phyloP scores from a whole-genome alignment of 2,888 invertebrate species.

The Meiosimyza decipiens region DNA sequence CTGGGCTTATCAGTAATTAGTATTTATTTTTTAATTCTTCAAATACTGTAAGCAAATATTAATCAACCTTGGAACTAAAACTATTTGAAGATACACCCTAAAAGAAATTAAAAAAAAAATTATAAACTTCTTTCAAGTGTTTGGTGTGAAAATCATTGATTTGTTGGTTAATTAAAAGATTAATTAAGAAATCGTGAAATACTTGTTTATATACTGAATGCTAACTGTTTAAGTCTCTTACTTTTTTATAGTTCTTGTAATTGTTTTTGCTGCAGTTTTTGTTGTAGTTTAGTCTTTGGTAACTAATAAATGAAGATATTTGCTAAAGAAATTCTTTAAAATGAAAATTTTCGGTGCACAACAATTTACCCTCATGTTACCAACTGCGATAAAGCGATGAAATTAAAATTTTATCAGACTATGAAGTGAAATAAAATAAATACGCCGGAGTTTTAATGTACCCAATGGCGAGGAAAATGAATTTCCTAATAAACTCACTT shows the following conservation, averaged over 20 bases:
- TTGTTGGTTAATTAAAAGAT: constrained; percentile 8
- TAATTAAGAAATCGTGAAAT: constrained; percentile 8
- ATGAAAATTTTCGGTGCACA: neutral
- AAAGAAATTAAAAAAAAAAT: too few species aligned
- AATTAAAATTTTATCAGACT: neutral
- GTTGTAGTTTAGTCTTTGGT: too few species aligned
- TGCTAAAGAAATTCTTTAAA: neutral
- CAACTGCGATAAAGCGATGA: neutral
- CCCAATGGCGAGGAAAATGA: neutral
- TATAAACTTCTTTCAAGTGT: neutral
- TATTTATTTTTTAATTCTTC: too few species aligned
- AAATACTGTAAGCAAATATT: too few species aligned
- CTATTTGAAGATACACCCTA: too few species aligned
- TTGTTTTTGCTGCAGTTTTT: too few species aligned
- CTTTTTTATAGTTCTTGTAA: too few species aligned
- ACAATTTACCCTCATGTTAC: too few species aligned
- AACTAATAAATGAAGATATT: too few species aligned
- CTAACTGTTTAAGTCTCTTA: too few species aligned
- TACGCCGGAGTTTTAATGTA: neutral
- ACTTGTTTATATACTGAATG: neutral
- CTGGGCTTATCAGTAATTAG: too few species aligned
- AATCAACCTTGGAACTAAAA: too few species aligned
- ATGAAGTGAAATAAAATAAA: neutral
- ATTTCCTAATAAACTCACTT: neutral
- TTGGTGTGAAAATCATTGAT: neutral